These are phyloP conservation scores for Microplitis manilae DNA, from an alignment of 2,888 invertebrate genomes.

Conservation along the genomic window DNA sequence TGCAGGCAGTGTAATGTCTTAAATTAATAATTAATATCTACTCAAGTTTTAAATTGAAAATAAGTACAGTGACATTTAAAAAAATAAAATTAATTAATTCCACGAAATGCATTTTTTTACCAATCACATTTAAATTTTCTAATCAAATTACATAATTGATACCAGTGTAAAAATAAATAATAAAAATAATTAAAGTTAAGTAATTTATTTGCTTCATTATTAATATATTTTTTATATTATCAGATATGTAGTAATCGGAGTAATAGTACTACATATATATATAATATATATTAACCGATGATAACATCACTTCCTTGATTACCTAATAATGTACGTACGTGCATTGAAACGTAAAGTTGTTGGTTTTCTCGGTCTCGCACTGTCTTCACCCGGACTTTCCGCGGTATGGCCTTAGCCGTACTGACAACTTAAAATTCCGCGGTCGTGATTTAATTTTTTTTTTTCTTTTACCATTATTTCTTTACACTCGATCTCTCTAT, in stretches of 20 bases:
- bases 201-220: background rate
- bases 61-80: background rate
- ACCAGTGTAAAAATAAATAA: background rate
- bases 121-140: background rate
- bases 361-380: background rate
- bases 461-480: background rate
- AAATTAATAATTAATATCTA: background rate
- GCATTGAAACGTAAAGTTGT: background rate
- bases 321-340: background rate
- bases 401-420: conserved; percentile 5
- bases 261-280: no score
- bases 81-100: background rate
- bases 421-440: conserved; percentile 1
- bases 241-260: no score
- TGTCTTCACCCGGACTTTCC: conserved; percentile 13
- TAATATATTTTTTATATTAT: background rate
- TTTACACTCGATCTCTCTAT: background rate
- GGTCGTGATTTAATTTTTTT: conserved; percentile 2
- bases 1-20: background rate
- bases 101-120: background rate
- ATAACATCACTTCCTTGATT: background rate
- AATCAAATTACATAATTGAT: background rate
- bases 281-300: background rate
- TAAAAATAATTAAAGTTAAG: background rate
- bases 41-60: background rate